Percentiles rank a stretch among this genome's conserved stretches.
Conservation (phyloP, 2,888 invertebrate genomes). For the Dryomyza anilis region DNA sequence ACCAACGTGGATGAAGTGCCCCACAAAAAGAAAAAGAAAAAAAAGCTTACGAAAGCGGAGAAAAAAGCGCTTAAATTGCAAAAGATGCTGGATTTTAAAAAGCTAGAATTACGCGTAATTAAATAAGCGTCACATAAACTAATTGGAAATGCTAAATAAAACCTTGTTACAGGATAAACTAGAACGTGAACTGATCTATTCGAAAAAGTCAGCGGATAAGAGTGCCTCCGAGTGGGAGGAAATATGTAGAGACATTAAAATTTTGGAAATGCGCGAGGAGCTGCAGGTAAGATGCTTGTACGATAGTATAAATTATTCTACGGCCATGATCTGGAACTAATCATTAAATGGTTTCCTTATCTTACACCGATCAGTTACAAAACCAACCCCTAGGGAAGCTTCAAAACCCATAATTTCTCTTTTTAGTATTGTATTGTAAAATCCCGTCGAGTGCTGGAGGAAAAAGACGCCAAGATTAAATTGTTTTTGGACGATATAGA, state of each 20-base stretch:
- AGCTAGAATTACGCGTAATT: slow-evolving; percentile 45
- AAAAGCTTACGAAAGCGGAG: slow-evolving; percentile 40
- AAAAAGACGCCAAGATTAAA: slow-evolving; percentile 49
- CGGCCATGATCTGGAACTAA: too few relatives aligned
- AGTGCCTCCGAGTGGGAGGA: slow-evolving; percentile 49
- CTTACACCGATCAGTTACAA: too few relatives aligned
- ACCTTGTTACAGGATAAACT: slow-evolving; percentile 45
- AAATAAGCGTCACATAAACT: background rate
- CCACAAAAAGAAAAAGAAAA: slow-evolving; percentile 32
- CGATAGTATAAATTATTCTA: too few relatives aligned
- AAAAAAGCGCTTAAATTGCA: slow-evolving; percentile 37
- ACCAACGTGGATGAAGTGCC: too few relatives aligned
- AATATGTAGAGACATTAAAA: slow-evolving; percentile 47
- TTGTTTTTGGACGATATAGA: slow-evolving; percentile 45
- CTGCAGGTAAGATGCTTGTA: slow-evolving; percentile 36
- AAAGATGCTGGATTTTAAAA: slow-evolving; percentile 37
- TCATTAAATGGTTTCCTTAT: too few relatives aligned
- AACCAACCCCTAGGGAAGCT: too few relatives aligned
- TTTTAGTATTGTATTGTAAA: slow-evolving; percentile 19
- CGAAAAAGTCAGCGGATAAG: slow-evolving; percentile 43
- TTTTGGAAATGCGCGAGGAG: slow-evolving; percentile 47
- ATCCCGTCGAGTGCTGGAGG: slow-evolving; percentile 37
- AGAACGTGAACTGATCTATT: slow-evolving; percentile 48
- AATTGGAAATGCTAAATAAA: background rate
- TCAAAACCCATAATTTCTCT: background rate